Conservation (phyloP, 2,797 vertebrate species). For the Esox lucius region DNA sequence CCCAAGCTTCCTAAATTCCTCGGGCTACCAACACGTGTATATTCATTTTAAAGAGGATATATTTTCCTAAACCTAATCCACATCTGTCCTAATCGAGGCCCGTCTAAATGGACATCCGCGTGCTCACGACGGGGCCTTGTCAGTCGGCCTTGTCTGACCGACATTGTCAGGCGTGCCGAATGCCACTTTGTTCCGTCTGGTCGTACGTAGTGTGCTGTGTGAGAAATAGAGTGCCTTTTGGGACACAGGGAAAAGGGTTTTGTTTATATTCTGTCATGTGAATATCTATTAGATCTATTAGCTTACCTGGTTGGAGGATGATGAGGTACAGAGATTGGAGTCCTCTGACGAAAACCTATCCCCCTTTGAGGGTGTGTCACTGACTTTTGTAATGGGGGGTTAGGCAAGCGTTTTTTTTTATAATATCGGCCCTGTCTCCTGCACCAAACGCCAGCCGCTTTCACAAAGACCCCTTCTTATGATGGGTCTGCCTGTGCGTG, state of each 20-base stretch:
- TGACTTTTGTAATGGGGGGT: neutral
- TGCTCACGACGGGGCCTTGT: neutral
- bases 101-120: neutral
- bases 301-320: slow-evolving; percentile 29
- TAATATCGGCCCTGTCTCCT: slow-evolving; percentile 40
- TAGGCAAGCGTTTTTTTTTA: slow-evolving; percentile 40
- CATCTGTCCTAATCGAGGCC: neutral
- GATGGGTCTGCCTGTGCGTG: slow-evolving; percentile 11
- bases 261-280: slow-evolving; percentile 21
- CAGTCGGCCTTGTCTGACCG: neutral
- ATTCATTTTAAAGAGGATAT: neutral
- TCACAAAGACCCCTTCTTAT: slow-evolving; percentile 33
- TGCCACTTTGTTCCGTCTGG: neutral
- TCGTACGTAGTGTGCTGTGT: neutral
- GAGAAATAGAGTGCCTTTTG: neutral
- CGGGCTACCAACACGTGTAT: neutral
- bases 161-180: neutral
- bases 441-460: slow-evolving; percentile 31
- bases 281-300: slow-evolving; percentile 36
- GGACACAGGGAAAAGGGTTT: neutral
- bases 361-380: neutral
- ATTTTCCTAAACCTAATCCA: neutral
- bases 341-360: neutral
- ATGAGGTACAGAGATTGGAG: slow-evolving; percentile 21
- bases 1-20: slow-evolving; percentile 5